Base-by-base conservation (phyloP, 1,140 invertebrate genomes). In the Stratiolaelaps scimitus region DNA sequence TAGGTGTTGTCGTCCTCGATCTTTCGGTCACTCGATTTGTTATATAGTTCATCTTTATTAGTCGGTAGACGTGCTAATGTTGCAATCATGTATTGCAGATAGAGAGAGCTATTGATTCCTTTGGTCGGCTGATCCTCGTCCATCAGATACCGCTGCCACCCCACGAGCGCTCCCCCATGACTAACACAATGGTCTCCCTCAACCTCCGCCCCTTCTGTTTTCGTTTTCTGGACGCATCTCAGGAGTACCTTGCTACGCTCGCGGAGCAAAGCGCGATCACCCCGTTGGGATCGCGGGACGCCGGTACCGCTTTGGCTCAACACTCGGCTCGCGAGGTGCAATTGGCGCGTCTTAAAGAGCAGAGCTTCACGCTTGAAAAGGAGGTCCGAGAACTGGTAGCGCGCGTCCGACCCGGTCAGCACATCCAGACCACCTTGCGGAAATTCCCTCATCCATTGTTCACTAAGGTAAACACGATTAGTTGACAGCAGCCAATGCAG, bases 391-490 rank as follows among this genome's bases (percentile, higher is more conserved):
- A 26, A 29, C 23, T 60, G 53, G 53, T 60, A 23, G 53, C 53
- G 15, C 13, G 34, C 26, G 17, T 60, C 20, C 53, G 53, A 15
- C 53, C 53, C 26, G 53, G 34, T 26, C 53, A 60, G 13, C 53
- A 60, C 23, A 60, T 60, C 10, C 26, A 26, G 17, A 60, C 53
- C 13, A 15, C 26, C 23, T 23, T 60, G 17, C 26, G 53, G 20
- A 23, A 60, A 26, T 60, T 60, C 53, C 53, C 53, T n/a, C 53
- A 60, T 26, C 53, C 53, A 1, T 34, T 60, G 13, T 60, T 60
- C 53, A 60, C 53, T 34, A 60, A 60, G 23, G 53, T 60, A 34
- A 60, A 40, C 34, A 10, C 34, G 10, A 10, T 40, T 40, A 10
- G 34, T 10, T 40, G n/a, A n/a, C n/a, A n/a, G n/a, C n/a, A n/a